Conservation (phyloP, 2,888 invertebrate species). For the Apamea sordens region DNA sequence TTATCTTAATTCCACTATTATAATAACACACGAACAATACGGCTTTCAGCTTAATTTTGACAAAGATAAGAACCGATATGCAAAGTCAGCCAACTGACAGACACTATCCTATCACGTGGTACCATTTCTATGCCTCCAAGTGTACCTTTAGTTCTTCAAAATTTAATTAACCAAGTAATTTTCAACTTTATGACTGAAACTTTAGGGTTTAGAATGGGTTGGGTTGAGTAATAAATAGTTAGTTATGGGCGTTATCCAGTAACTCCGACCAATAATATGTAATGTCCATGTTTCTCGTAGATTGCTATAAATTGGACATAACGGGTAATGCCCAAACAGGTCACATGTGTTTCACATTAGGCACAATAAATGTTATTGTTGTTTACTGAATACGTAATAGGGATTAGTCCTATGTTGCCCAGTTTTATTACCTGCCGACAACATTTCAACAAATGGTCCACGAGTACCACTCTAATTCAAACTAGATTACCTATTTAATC, state of each 20-base stretch:
- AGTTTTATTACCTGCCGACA: constrained; percentile 52
- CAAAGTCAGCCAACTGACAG: constrained; percentile 54
- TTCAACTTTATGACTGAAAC: background rate
- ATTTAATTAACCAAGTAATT: background rate
- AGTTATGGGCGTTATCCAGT: constrained; percentile 41
- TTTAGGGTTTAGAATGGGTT: constrained; percentile 24
- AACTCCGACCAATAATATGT: constrained; percentile 56
- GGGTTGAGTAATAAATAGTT: constrained; percentile 13
- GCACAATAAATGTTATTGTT: constrained; percentile 59
- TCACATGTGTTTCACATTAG: constrained; percentile 59
- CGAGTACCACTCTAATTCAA: background rate
- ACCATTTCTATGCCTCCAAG: constrained; percentile 32
- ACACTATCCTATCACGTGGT: constrained; percentile 50
- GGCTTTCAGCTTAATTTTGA: constrained; percentile 57
- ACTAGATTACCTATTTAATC: no score
- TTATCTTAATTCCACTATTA: constrained; percentile 61
- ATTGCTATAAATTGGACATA: constrained; percentile 62
- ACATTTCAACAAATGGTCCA: constrained; percentile 37
- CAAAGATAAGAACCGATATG: constrained; percentile 59
- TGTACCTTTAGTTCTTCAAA: constrained; percentile 32
- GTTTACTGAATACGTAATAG: constrained; percentile 49
- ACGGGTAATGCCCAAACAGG: constrained; percentile 45
- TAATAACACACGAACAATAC: constrained; percentile 55
- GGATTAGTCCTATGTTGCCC: constrained; percentile 49
- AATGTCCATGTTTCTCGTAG: constrained; percentile 46